Conservation (phyloP, 2,888 invertebrate species). For the Drosophila neutralis region DNA sequence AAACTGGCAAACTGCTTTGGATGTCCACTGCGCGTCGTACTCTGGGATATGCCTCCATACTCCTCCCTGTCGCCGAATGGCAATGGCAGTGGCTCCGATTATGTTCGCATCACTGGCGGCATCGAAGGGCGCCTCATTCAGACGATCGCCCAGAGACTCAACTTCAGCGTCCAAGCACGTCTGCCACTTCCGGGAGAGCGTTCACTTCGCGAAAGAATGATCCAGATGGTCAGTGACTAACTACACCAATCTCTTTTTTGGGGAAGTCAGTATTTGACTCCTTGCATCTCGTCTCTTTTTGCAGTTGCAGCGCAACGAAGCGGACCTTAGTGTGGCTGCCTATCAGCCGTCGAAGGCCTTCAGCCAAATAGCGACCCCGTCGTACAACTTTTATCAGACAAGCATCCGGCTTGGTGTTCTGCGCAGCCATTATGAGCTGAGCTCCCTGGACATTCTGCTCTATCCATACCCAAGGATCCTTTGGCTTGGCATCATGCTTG, state of each 20-base stretch:
- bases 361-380: slow-evolving; percentile 49
- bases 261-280: not conserved
- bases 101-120: slow-evolving; percentile 45
- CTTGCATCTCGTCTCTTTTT: not conserved
- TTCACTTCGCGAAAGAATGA: slow-evolving; percentile 28
- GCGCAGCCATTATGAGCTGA: slow-evolving; percentile 43
- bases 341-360: slow-evolving; percentile 55
- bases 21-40: slow-evolving; percentile 60
- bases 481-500: slow-evolving; percentile 50
- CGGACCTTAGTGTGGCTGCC: slow-evolving; percentile 66
- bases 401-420: slow-evolving; percentile 54
- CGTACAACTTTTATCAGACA: slow-evolving; percentile 68
- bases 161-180: slow-evolving; percentile 51
- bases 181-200: slow-evolving; percentile 3
- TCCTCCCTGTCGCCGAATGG: slow-evolving; percentile 14
- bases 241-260: not conserved
- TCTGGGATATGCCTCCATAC: slow-evolving; percentile 63
- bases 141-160: slow-evolving; percentile 58
- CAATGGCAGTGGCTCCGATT: not conserved
- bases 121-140: slow-evolving; percentile 67
- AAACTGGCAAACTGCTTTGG: slow-evolving; percentile 72
- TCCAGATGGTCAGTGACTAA: slow-evolving; percentile 61
- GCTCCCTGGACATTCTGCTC: slow-evolving; percentile 56
- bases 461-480: slow-evolving; percentile 61
- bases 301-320: slow-evolving; percentile 49